Conservation (phyloP, 2,888 invertebrate species). For the Zaprionus obscuricornis region DNA sequence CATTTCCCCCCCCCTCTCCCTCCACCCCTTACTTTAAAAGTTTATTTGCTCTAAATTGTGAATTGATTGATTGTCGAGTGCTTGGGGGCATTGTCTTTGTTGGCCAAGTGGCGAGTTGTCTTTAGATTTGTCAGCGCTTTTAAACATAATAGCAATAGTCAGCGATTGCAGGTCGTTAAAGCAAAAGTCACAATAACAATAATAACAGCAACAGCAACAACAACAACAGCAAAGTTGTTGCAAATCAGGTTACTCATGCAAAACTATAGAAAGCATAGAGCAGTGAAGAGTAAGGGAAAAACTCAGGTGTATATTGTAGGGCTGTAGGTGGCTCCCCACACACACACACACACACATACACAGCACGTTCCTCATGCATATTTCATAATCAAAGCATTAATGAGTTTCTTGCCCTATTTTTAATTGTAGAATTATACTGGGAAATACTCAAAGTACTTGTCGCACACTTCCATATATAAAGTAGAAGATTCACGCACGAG, state of each 20-base stretch:
- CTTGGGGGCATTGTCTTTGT: no score
- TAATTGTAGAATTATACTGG: conserved; percentile 50
- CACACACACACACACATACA: neutral
- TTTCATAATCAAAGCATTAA: conserved; percentile 68
- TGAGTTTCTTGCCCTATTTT: conserved; percentile 74
- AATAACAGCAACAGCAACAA: conserved; percentile 8
- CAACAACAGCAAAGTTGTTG: conserved; percentile 18
- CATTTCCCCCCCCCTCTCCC: no score
- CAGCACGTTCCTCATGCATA: conserved; percentile 41
- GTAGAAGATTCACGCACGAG: conserved; percentile 56
- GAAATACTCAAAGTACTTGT: conserved; percentile 39
- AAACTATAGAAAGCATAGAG: no score
- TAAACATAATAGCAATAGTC: conserved; percentile 24
- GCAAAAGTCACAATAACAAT: conserved; percentile 4
- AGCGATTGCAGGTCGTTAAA: conserved; percentile 34
- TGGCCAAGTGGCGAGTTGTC: no score
- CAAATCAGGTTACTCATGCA: conserved; percentile 57
- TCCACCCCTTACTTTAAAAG: no score
- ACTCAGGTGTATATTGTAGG: no score
- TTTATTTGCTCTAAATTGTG: no score
- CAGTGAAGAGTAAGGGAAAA: neutral
- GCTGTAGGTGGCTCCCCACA: neutral
- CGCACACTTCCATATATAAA: conserved; percentile 27
- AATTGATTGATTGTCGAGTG: no score
- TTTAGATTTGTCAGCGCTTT: conserved; percentile 24